Evolutionary conservation across 1,140 invertebrate species (phyloP), one percentile per base, ranked within the genome.

Genomic region (Phenacoccus solenopsis): DNA sequence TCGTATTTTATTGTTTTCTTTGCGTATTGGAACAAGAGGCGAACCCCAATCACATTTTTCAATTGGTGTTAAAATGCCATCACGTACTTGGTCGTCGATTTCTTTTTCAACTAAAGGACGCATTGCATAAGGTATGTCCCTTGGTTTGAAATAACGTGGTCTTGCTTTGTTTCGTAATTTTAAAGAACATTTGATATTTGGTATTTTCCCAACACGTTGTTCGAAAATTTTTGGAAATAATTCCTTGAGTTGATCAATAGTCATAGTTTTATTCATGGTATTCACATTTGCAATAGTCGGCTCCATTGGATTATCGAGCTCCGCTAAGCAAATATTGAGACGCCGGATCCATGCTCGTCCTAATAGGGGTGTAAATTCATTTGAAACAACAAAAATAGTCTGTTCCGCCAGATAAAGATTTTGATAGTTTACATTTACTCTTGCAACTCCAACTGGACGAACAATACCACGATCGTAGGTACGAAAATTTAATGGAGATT

Each of bases 1-100:
- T 24, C 78, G 69, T 1, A 78, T 74, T 38, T 67, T 70, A 21
- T 78, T 77, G 73, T 80, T 76, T 10, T 73, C 7, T 73, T 80
- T 82, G 49, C 75, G 75, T 1, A 79, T 74, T 0, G 76, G 72
- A 0, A 80, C 75, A 20, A 81, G 68, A 9, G 81, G 79, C n/a
- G 79, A 76, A 10, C 77, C 79, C 78, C 79, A 82, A 49, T 80
- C 77, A 25, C 74, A 76, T 0, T 71, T 73, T 35, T 74, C 70
- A 0, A 72, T 38, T 69, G 73, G 73, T 27, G 70, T 70, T 13
- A 77, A 74, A 16, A 78, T 74, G 1, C 74, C 74, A 68, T 75
- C 74, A 4, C n/a, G n/a, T n/a, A 28, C 32, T 27, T 67, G 32
- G 27, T 32, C 21, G n/a, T 67, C 13, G 1, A 70, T 30, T 49